Evolutionary conservation across 2,797 vertebrate species (phyloP).

Genomic region (Thalassophryne amazonica): DNA sequence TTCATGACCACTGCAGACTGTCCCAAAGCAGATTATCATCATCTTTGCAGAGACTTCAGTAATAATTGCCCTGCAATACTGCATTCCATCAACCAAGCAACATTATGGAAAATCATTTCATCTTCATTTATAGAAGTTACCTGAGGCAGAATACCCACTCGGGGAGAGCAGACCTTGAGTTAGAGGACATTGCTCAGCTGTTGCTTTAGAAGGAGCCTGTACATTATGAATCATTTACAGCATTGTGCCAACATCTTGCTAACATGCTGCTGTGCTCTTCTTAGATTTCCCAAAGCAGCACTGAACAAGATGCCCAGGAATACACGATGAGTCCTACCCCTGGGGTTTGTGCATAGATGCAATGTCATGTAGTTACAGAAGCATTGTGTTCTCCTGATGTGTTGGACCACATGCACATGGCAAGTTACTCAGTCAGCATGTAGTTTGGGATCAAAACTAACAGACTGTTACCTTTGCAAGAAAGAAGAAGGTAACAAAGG

Average conservation of each 20-base stretch:
- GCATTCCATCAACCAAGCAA: conserved; percentile 62
- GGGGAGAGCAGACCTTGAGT: conserved; percentile 66
- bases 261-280: conserved; percentile 45
- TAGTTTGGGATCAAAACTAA: no score
- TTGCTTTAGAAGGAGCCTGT: conserved; percentile 59
- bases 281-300: conserved; percentile 39
- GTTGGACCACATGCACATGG: no score
- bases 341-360: conserved; percentile 21
- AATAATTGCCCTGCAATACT: conserved; percentile 55
- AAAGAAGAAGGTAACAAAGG: no score
- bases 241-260: conserved; percentile 52
- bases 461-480: no score
- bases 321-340: conserved; percentile 57
- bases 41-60: conserved; percentile 42
- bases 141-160: conserved; percentile 56
- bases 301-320: conserved; percentile 47
- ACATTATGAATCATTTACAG: conserved; percentile 71
- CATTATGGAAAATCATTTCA: conserved; percentile 49
- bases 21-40: conserved; percentile 60
- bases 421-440: no score
- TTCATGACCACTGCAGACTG: conserved; percentile 32
- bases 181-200: conserved; percentile 68
- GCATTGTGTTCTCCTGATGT: conserved; percentile 71
- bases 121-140: conserved; percentile 65
- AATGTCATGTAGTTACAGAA: conserved; percentile 30